These are phyloP conservation scores for Sandelia bainsii DNA, from an alignment of 2,797 vertebrate species.

Conservation along the genomic window DNA sequence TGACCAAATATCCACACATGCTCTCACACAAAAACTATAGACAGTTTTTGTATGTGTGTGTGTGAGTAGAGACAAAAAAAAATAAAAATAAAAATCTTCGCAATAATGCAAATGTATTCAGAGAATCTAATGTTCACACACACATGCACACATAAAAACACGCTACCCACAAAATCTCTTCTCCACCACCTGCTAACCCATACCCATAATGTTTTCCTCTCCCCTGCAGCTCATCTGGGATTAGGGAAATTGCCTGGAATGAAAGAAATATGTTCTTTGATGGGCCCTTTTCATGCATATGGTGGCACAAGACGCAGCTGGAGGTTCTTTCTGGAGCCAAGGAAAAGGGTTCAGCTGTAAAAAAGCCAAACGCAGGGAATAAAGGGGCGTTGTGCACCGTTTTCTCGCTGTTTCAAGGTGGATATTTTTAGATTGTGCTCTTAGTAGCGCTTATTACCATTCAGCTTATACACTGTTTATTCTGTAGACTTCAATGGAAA, in stretches of 20 bases:
- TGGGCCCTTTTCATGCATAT: conserved; percentile 84
- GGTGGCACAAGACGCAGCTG: conserved; percentile 84
- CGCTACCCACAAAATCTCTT: conserved; percentile 65
- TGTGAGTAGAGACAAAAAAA: neutral
- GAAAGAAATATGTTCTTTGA: conserved; percentile 88
- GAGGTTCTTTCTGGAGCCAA: conserved; percentile 74
- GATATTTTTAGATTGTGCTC: conserved; percentile 31
- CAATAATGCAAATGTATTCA: conserved; percentile 67
- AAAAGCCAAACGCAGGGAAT: conserved; percentile 46
- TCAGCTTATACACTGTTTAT: conserved; percentile 31
- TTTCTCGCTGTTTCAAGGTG: conserved; percentile 44
- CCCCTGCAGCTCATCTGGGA: conserved; percentile 85
- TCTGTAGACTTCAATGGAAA: conserved; percentile 1
- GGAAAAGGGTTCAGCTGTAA: conserved; percentile 68
- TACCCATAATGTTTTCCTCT: conserved; percentile 81
- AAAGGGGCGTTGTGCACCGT: conserved; percentile 19
- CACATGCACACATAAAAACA: conserved; percentile 36
- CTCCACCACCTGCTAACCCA: conserved; percentile 83
- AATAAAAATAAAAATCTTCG: conserved; percentile 35
- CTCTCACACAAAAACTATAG: conserved; percentile 16
- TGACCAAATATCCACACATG: conserved; percentile 61
- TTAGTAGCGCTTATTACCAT: conserved; percentile 20
- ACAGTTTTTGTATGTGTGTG: neutral
- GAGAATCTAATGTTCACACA: conserved; percentile 57
- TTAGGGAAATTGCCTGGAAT: conserved; percentile 88